A percentile compares a stretch with the other conserved stretches of the same genome.
Evolutionary conservation across 2,113 vertebrate species (phyloP).

Genomic region (Cyanoderma ruficeps): DNA sequence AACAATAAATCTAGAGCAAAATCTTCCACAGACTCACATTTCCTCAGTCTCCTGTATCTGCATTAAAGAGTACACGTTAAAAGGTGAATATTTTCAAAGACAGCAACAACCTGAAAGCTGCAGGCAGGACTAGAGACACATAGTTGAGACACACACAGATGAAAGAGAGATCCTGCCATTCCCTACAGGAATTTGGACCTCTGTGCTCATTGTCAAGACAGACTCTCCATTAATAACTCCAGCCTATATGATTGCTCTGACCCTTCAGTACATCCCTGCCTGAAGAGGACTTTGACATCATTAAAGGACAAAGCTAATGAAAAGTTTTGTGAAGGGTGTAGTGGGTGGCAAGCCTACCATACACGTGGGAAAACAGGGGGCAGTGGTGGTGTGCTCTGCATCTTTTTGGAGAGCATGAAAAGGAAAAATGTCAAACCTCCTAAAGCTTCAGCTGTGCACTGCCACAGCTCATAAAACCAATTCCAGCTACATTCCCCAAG

Average conservation of each 20-base stretch:
- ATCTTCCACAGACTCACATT: background rate
- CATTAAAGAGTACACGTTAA: background rate
- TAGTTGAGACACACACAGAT: background rate
- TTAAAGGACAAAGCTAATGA: background rate
- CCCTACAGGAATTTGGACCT: background rate
- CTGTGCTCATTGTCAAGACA: background rate
- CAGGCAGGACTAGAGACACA: background rate
- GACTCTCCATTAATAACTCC: background rate
- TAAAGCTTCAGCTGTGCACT: background rate
- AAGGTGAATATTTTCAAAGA: background rate
- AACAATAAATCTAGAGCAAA: background rate
- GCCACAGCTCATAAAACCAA: background rate
- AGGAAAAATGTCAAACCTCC: background rate
- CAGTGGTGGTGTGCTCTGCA: background rate
- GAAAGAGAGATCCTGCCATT: background rate
- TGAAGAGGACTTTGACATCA: background rate
- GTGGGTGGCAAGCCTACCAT: background rate
- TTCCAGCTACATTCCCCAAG: background rate
- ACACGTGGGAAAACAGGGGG: background rate
- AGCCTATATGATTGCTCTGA: background rate
- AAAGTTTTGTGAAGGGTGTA: rapidly evolving
- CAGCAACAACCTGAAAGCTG: background rate
- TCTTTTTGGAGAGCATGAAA: background rate
- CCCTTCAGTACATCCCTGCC: background rate
- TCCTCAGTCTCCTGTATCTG: background rate